Evolutionary conservation across 2,888 invertebrate genomes (phyloP).

Genomic region (Calameuta filiformis): DNA sequence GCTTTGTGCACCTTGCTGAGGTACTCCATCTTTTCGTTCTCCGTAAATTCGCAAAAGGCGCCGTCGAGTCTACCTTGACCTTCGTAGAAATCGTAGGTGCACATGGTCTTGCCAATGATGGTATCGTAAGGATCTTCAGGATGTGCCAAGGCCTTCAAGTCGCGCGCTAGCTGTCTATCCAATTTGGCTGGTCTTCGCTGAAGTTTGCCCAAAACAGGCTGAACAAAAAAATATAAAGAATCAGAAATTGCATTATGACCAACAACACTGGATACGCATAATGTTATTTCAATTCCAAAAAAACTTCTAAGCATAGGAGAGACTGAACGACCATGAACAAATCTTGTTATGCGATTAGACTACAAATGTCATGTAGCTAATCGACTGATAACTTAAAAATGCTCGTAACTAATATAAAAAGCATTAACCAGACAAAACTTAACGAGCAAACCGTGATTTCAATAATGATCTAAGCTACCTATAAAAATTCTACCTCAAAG

Average conservation of each 20-base stretch:
- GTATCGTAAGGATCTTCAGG: constrained; percentile 85
- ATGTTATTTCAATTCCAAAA: too few species aligned
- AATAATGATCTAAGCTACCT: background rate
- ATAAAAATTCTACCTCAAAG: background rate
- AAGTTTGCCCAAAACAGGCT: constrained; percentile 88
- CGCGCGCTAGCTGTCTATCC: constrained; percentile 83
- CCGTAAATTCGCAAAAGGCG: constrained; percentile 94
- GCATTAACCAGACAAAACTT: background rate
- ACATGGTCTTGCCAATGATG: constrained; percentile 92
- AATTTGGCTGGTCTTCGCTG: constrained; percentile 85
- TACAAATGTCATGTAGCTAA: background rate
- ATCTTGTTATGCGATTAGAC: background rate
- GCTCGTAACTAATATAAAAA: background rate
- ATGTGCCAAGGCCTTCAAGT: constrained; percentile 80
- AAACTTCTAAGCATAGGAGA: background rate
- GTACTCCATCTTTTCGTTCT: constrained; percentile 91
- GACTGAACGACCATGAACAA: background rate
- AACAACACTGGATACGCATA: background rate
- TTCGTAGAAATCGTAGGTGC: constrained; percentile 98
- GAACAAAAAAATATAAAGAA: constrained; percentile 40
- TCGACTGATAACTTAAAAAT: background rate
- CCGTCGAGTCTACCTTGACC: constrained; percentile 96
- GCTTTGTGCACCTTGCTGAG: constrained; percentile 78
- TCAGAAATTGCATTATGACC: too few species aligned
- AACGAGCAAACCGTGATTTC: background rate